A percentile compares a stretch with the other conserved stretches of the same genome.
Conservation (phyloP, 1,140 invertebrate genomes). For the Aphaenogaster floridana region DNA sequence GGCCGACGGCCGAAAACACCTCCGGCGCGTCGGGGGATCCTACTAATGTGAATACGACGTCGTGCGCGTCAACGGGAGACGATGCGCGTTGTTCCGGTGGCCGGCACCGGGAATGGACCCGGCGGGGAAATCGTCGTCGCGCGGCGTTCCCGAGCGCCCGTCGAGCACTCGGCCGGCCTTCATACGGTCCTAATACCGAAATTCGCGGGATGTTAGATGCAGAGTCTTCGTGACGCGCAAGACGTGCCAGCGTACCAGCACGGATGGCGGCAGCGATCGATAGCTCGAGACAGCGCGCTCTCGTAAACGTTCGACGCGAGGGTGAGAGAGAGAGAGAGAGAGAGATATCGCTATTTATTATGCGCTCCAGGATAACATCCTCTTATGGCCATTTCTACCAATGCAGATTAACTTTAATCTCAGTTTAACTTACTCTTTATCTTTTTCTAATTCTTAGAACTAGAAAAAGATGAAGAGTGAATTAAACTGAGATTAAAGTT, state of each 20-base stretch:
- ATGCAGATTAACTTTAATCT: no score
- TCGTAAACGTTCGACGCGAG: background rate
- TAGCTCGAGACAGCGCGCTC: background rate
- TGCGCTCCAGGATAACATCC: no score
- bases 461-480: no score
- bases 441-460: no score
- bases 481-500: no score
- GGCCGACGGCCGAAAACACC: constrained; percentile 64
- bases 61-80: constrained; percentile 34
- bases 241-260: background rate
- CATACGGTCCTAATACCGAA: constrained; percentile 76
- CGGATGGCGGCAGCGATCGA: background rate
- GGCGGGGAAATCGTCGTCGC: background rate
- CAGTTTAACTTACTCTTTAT: no score
- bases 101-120: background rate
- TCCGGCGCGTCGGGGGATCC: constrained; percentile 71
- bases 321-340: no score
- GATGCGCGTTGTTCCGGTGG: constrained; percentile 12
- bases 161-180: background rate
- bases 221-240: constrained; percentile 35
- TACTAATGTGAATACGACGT: constrained; percentile 60
- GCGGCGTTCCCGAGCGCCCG: background rate
- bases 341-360: no score
- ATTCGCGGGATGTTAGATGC: constrained; percentile 77
- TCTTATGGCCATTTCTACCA: no score